These are phyloP conservation scores for Simalia tracyae DNA, from an alignment of 2,797 vertebrate species.

Conservation along the genomic window DNA sequence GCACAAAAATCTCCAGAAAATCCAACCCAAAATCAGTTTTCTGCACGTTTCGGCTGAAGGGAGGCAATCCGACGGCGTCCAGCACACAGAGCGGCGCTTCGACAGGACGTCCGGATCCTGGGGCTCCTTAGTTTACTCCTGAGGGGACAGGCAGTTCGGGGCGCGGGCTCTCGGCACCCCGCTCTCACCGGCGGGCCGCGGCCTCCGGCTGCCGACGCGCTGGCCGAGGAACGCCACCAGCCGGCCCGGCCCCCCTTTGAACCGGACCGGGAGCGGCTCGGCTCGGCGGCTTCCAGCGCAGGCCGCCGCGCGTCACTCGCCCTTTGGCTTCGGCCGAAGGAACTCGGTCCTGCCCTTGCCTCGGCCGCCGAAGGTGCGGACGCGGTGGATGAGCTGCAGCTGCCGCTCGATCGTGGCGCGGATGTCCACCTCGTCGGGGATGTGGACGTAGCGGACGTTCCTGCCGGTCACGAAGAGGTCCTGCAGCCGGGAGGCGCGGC, in stretches of 20 bases:
- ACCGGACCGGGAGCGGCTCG: neutral
- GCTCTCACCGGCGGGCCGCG: no score
- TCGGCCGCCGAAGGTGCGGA: slow-evolving; percentile 81
- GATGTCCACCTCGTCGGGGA: slow-evolving; percentile 89
- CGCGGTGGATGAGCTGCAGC: slow-evolving; percentile 83
- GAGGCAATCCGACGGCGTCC: neutral
- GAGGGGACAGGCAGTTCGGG: neutral
- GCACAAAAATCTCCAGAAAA: neutral
- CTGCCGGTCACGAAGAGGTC: slow-evolving; percentile 91
- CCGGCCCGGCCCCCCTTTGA: no score
- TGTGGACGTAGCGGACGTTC: slow-evolving; percentile 91
- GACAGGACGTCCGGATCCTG: no score
- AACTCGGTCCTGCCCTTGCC: slow-evolving; percentile 86
- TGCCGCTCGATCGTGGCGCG: slow-evolving; percentile 83
- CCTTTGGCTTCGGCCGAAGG: slow-evolving; percentile 42
- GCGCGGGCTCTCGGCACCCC: no score
- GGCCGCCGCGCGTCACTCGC: slow-evolving; percentile 48
- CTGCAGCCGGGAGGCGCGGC: slow-evolving; percentile 73
- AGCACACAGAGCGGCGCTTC: neutral
- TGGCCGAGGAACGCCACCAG: neutral
- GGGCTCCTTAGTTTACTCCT: neutral
- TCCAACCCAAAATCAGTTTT: neutral
- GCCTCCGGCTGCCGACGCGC: no score
- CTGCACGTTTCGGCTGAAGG: neutral
- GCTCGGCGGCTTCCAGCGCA: neutral